Evolutionary conservation across 2,888 invertebrate genomes (phyloP), one percentile per base, ranked within the genome.

Genomic region (Drosophila mulleri): DNA sequence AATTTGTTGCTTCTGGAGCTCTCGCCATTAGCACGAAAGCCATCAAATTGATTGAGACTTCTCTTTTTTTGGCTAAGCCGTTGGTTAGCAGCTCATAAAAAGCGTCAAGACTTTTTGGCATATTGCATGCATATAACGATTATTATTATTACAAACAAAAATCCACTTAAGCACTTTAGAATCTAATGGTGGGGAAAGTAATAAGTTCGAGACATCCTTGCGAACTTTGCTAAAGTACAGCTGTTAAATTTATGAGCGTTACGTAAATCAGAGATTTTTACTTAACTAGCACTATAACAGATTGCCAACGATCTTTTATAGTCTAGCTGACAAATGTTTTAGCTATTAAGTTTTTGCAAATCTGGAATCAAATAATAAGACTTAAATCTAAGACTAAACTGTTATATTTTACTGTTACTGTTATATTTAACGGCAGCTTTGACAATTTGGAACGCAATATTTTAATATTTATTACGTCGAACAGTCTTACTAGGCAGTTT

Each of bases 1-100:
- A 82, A 87, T 78, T 87, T 73, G 78, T 63, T 53, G 65, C 61
- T 35, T 50, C 80, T 63, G 57, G 61, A n/a, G 48, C 61, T 67
- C 72, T 68, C 68, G 61, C 73, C 69, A 56, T 29, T 48, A 62
- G 61, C 85, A 82, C 80, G 85, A 76, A 79, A 67, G 62, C 78
- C 68, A 67, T 77, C 65, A 70, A 70, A 67, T 80, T 83, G 66
- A 69, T 80, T 73, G 66, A 52, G 61, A 64, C 56, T 63, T 73
- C 42, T 42, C 32, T 44, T 42, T 56, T 70, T 73, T 66, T 60
- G 65, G 75, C 52, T 18, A 39, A 75, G 58, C 48, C 48, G 54
- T 70, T 65, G 41, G 50, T 60, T 60, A 53, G 41, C 60, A 54
- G 77, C 50, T 56, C 72, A 72, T 72, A 62, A 75, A 62, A 53